Conservation (phyloP, 1,140 invertebrate species). For the Heliconius congener region DNA sequence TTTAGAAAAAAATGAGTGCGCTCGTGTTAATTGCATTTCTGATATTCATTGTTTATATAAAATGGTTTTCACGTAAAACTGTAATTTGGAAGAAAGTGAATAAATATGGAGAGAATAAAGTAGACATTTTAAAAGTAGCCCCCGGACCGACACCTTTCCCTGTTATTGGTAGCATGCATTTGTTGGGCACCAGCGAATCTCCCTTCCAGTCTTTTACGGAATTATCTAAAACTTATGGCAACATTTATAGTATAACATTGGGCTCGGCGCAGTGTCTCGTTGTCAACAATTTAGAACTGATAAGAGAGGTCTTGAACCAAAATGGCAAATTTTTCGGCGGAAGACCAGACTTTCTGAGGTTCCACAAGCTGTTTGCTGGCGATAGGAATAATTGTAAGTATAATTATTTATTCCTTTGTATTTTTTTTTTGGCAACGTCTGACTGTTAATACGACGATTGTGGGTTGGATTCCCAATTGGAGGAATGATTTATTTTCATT, state of each 20-base stretch:
- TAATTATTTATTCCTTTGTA: slow-evolving; percentile 25
- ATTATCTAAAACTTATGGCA: slow-evolving; percentile 87
- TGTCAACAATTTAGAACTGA: slow-evolving; percentile 87
- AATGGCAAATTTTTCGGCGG: slow-evolving; percentile 91
- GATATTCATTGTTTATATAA: slow-evolving; percentile 54
- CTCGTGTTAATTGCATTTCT: slow-evolving; percentile 41
- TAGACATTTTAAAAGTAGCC: slow-evolving; percentile 58
- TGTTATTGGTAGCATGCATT: slow-evolving; percentile 87
- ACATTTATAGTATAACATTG: slow-evolving; percentile 88
- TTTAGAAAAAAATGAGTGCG: slow-evolving; percentile 72
- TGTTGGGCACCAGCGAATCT: slow-evolving; percentile 84
- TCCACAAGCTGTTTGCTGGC: slow-evolving; percentile 71
- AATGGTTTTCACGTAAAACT: slow-evolving; percentile 53
- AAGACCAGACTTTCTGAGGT: slow-evolving; percentile 88
- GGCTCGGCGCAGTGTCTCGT: slow-evolving; percentile 88
- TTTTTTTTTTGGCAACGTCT: too few relatives aligned
- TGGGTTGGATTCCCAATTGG: too few relatives aligned
- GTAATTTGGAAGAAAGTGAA: slow-evolving; percentile 44
- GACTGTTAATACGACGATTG: too few relatives aligned
- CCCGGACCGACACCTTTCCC: slow-evolving; percentile 86
- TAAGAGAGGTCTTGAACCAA: slow-evolving; percentile 90
- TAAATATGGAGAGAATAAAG: slow-evolving; percentile 49
- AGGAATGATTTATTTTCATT: too few relatives aligned
- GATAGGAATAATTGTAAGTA: slow-evolving; percentile 76
- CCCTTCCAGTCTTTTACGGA: slow-evolving; percentile 88